A percentile compares a stretch with the other conserved stretches of the same genome.
phyloP scores from a whole-genome alignment of 2,113 vertebrate species.

The Paradisaea rubra region DNA sequence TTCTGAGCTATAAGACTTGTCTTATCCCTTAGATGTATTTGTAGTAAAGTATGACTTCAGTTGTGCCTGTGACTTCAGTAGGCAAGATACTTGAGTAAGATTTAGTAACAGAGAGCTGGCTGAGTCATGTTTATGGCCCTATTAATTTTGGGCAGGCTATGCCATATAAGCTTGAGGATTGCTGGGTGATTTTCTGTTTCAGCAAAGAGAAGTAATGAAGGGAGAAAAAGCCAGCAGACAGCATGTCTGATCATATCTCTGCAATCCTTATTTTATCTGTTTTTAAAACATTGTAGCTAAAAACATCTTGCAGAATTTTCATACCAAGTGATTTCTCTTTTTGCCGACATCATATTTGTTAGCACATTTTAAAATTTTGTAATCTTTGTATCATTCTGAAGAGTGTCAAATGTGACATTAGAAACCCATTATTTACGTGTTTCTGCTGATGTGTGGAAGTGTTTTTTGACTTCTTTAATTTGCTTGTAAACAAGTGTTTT shows the following conservation, averaged over 20 bases:
- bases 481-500: background rate
- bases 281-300: background rate
- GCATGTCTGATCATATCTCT: background rate
- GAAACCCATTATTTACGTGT: background rate
- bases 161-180: background rate
- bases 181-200: background rate
- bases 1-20: background rate
- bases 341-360: background rate
- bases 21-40: background rate
- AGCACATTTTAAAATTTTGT: background rate
- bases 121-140: background rate
- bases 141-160: background rate
- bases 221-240: background rate
- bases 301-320: background rate
- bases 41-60: background rate
- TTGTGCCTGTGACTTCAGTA: background rate
- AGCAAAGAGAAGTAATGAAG: background rate
- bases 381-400: background rate
- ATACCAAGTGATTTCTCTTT: background rate
- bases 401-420: background rate
- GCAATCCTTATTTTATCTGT: background rate
- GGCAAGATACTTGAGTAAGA: background rate
- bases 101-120: background rate
- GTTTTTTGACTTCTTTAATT: background rate
- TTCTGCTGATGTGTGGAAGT: background rate